These are phyloP conservation scores for Dreissena rostriformis DNA, from an alignment of 1,140 invertebrate genomes.

Conservation along the genomic window DNA sequence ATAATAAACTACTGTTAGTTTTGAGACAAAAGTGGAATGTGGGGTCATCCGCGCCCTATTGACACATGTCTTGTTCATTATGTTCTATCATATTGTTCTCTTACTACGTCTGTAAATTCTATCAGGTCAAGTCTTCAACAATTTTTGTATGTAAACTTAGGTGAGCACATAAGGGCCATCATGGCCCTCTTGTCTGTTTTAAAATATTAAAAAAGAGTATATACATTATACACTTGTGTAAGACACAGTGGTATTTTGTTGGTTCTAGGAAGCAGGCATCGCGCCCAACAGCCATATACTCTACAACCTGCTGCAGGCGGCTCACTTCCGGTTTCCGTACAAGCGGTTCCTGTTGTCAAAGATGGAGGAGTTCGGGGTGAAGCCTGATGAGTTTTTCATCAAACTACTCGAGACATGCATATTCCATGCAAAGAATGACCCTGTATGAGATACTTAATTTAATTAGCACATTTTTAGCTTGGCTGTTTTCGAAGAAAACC, in stretches of 20 bases:
- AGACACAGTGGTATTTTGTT: background rate
- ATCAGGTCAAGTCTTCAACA: background rate
- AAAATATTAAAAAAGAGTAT: no score
- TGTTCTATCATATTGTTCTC: background rate
- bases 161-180: background rate
- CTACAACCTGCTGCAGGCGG: constrained; percentile 85
- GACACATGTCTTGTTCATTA: no score
- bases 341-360: constrained; percentile 87
- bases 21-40: no score
- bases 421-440: constrained; percentile 42
- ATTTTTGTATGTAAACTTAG: background rate
- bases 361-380: constrained; percentile 83
- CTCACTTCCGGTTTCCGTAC: constrained; percentile 85
- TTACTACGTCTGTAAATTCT: background rate
- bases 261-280: constrained; percentile 65
- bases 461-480: no score
- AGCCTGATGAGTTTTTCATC: constrained; percentile 81
- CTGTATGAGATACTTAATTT: constrained; percentile 28
- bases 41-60: no score
- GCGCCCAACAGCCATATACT: constrained; percentile 88
- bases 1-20: no score
- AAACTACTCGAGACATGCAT: constrained; percentile 58
- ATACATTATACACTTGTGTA: no score
- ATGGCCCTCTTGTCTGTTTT: background rate
- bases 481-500: no score